Evolutionary conservation across 64 coral and sea anemone genomes (phyloP), one percentile per base, ranked within the genome.

Genomic region (Actinia equina): DNA sequence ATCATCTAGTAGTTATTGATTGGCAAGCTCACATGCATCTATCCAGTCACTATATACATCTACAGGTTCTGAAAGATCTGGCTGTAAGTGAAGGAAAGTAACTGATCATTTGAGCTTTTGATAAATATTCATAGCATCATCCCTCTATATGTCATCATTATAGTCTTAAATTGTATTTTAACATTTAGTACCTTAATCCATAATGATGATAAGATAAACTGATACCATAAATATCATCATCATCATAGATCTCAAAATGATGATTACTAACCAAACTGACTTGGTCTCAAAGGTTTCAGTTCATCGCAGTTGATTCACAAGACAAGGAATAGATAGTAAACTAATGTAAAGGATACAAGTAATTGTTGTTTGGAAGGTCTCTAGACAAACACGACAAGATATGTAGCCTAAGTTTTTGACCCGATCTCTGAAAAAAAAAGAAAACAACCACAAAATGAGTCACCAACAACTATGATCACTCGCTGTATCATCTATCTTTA

Each of bases 1-100:
- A 82, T 52, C 17, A 9, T 51, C 15, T 20, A 22, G 7, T 82
- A 19, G 44, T 63, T 53, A 99, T 79, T 99, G 97, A 83, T 99
- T 99, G 1, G 97, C 97, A 83, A 80, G 84, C 83, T 99, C 97
- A 84, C 97, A 99, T 18, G 97, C 97, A 89, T 99, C 97, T 20
- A 99, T 99, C 97, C 97, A 99, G 27, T 99, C 97, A 93, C 97
- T 99, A 60, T 99, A 99, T 45, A 99, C 97, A 95, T 99, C 97
- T 7, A 99, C 97, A 30, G 97, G 93, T 83, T 99, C 97, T 54
- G 97, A 99, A 59, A 99, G 89, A 91, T 99, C 97, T 99, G 57
- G 0, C 43, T 25, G 22, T 17, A 44, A 85, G 77, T 92, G n/a
- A 92, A 87, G 77, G 79, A 91, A 89, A 89, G 19, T 16, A 57